Base-by-base conservation (phyloP, 2,113 vertebrate genomes). In the Heterotilapia buettikoferi region DNA sequence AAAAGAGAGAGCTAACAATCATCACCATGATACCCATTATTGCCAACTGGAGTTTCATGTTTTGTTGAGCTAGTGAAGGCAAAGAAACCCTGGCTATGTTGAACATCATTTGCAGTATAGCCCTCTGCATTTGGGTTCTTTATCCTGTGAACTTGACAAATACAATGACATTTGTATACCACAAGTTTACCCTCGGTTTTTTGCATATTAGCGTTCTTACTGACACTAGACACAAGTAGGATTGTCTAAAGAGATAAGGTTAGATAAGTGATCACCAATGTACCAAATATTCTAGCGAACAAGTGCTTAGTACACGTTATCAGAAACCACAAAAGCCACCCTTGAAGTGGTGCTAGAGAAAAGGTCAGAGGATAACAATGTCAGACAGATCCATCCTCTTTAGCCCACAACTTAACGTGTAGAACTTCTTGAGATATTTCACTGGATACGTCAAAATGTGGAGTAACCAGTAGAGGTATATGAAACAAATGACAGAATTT, bases 11-110 rank as follows among this genome's bases (percentile, higher is more conserved):
- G 36, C 7, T 68, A 13, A 68, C 1, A 68, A 14, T 68, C 63
- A 9, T 40, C n/a, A 40, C 18, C 63, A 9, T 26, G 38, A 71
- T 24, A 0, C 66, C 2, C 7, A 5, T 16, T 71, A 26, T 2
- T 0, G 3, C 66, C 8, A 10, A 9, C 21, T 43, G 66, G 66
- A 43, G 66, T 71, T 71, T 43, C 0, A 0, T 24, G 1, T 1
- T 71, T 43, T 71, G 12, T 16, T 71, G 66, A 71, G 66, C 3
- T 16, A 26, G 7, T 16, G n/a, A 43, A 43, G 5, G 13, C 66
- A 71, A 43, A 45, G 38, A 43, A 45, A 16, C 0, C 2, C 38
- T 1, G 13, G 21, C 21, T 73, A 26, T 73, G 66, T 45, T 73
- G 13, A 73, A 45, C 38, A 43, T 73, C 5, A 45, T 45, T 73